These are phyloP conservation scores for Drosophila vallismaia DNA, from an alignment of 2,888 invertebrate species.

Conservation along the genomic window DNA sequence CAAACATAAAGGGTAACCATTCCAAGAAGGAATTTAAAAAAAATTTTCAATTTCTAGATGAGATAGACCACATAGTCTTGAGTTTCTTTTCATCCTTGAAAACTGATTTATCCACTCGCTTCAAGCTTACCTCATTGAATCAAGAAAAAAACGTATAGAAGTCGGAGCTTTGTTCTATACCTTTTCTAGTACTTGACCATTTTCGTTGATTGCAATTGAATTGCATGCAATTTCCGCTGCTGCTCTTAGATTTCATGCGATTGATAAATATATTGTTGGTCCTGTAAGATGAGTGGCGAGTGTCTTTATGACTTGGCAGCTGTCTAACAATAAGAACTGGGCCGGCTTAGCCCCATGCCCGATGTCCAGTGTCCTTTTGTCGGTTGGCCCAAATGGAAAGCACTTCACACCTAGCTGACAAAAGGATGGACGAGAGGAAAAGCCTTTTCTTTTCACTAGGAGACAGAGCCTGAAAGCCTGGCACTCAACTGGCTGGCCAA, in stretches of 20 bases:
- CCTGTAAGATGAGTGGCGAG: slow-evolving; percentile 13
- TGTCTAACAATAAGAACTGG: slow-evolving; percentile 43
- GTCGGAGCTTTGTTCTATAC: slow-evolving; percentile 4
- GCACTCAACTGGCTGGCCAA: slow-evolving; percentile 71
- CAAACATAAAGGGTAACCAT: too few species aligned
- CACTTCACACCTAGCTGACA: slow-evolving; percentile 60
- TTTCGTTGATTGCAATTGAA: slow-evolving; percentile 66
- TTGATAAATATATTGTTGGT: slow-evolving; percentile 52
- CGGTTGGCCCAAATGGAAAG: slow-evolving; percentile 39
- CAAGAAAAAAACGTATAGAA: neutral
- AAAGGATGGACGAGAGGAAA: slow-evolving; percentile 34
- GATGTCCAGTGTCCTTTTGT: slow-evolving; percentile 2
- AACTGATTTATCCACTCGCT: slow-evolving; percentile 37
- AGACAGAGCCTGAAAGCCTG: slow-evolving; percentile 35
- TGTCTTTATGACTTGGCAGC: slow-evolving; percentile 53
- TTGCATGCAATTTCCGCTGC: slow-evolving; percentile 68
- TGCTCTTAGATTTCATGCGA: slow-evolving; percentile 67
- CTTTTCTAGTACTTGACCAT: slow-evolving; percentile 27
- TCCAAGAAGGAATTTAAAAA: neutral
- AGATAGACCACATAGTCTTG: slow-evolving; percentile 52
- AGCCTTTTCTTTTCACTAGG: slow-evolving; percentile 16
- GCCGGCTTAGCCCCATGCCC: slow-evolving; percentile 52
- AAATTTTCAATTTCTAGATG: slow-evolving; percentile 41
- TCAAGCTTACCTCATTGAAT: slow-evolving; percentile 19
- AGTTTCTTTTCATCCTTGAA: slow-evolving; percentile 25